These are phyloP conservation scores for Dolichopus griseipennis DNA, from an alignment of 2,888 invertebrate genomes.

Conservation along the genomic window DNA sequence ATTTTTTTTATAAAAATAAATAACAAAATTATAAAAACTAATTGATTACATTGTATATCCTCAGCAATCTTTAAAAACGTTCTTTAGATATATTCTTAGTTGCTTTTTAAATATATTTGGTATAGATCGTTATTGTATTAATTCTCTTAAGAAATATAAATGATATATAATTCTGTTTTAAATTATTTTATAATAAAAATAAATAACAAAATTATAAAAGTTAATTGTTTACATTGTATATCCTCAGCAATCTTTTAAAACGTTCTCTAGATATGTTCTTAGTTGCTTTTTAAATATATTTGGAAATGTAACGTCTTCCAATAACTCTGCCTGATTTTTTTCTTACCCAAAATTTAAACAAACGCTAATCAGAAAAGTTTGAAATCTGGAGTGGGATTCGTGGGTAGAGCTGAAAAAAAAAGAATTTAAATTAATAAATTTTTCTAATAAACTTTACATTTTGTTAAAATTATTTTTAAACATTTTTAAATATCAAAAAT, in stretches of 20 bases:
- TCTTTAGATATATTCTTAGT: neutral
- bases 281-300: slow-evolving; percentile 34
- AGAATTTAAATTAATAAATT: neutral
- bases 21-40: slow-evolving; percentile 6
- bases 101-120: slow-evolving; percentile 38
- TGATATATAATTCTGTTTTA: neutral
- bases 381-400: slow-evolving; percentile 52
- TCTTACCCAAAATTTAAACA: slow-evolving; percentile 42
- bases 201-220: neutral
- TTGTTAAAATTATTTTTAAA: too few species aligned
- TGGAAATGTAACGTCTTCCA: slow-evolving; percentile 42
- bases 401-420: slow-evolving; percentile 50
- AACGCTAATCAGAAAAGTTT: slow-evolving; percentile 43
- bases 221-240: neutral
- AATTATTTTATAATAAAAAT: neutral
- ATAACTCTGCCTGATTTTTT: slow-evolving; percentile 40
- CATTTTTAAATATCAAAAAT: too few species aligned
- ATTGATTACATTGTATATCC: neutral
- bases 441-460: neutral
- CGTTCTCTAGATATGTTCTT: neutral
- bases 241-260: neutral
- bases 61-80: neutral
- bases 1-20: neutral
- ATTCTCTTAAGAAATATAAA: too few species aligned
- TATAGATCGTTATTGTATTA: too few species aligned